These are phyloP conservation scores for Podarcis lilfordi DNA, from an alignment of 2,797 vertebrate genomes.

Conservation along the genomic window DNA sequence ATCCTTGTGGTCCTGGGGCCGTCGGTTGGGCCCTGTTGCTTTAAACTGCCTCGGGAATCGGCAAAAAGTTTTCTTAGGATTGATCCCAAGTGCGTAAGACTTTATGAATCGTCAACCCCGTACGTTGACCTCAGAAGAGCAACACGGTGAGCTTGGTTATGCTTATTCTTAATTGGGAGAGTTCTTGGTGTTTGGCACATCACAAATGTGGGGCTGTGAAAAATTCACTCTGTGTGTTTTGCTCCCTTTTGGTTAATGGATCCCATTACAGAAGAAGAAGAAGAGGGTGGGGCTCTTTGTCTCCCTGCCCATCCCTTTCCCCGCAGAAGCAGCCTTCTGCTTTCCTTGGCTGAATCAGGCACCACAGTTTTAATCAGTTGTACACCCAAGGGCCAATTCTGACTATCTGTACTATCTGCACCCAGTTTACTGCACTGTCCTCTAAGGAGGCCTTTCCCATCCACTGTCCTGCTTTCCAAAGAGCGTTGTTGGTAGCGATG, in stretches of 20 bases:
- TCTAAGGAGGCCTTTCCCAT: no score
- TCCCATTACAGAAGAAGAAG: neutral
- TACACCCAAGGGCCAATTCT: neutral
- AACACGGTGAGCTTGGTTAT: slow-evolving; percentile 81
- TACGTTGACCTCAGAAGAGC: slow-evolving; percentile 88
- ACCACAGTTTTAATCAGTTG: neutral
- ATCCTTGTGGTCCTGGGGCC: slow-evolving; percentile 89
- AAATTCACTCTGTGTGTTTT: neutral
- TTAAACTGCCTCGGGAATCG: slow-evolving; percentile 80
- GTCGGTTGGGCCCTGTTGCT: slow-evolving; percentile 91
- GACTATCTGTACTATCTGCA: neutral
- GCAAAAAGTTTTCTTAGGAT: slow-evolving; percentile 82
- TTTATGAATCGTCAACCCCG: slow-evolving; percentile 75
- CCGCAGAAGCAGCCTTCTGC: neutral
- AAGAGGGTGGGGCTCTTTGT: rapidly evolving
- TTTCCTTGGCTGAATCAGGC: no score
- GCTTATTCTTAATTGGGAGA: neutral
- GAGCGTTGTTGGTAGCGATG: no score
- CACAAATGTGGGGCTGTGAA: no score
- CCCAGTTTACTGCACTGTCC: no score
- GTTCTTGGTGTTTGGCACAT: neutral
- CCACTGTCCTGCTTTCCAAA: no score
- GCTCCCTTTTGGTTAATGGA: neutral
- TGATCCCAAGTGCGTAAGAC: slow-evolving; percentile 85
- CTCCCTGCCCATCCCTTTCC: neutral